Conservation (phyloP, 2,888 invertebrate species). For the Diploptera punctata region DNA sequence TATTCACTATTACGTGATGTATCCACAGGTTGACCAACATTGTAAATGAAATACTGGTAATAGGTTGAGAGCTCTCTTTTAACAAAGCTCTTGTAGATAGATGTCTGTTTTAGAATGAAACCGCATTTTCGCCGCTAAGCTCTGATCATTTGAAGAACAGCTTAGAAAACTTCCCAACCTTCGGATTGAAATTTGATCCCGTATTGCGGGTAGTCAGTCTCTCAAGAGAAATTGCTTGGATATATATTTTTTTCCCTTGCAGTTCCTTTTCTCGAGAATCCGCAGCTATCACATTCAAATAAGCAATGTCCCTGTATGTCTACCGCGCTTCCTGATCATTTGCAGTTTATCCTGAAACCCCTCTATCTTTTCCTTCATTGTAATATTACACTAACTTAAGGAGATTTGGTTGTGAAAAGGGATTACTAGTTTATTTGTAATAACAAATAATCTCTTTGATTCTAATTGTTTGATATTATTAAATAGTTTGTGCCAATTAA, state of each 20-base stretch:
- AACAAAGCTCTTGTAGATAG: neutral
- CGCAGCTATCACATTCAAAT: slow-evolving; percentile 20
- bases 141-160: neutral
- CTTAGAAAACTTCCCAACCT: neutral
- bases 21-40: neutral
- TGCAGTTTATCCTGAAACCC: slow-evolving; percentile 13
- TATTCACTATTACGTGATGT: too few species aligned
- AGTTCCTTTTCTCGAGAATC: slow-evolving; percentile 12
- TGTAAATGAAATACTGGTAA: slow-evolving; percentile 1
- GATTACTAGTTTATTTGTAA: too few species aligned
- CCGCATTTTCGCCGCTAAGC: slow-evolving; percentile 9
- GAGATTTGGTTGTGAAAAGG: too few species aligned
- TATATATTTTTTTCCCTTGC: neutral
- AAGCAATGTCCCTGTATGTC: slow-evolving; percentile 7
- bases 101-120: neutral
- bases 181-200: slow-evolving; percentile 17
- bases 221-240: slow-evolving; percentile 12
- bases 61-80: slow-evolving; percentile 6
- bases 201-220: slow-evolving; percentile 14
- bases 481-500: too few species aligned
- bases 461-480: too few species aligned
- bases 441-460: too few species aligned
- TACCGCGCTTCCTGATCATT: neutral
- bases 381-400: too few species aligned
- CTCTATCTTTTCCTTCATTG: too few species aligned